Percentiles rank a stretch among this genome's conserved stretches.
phyloP scores from a whole-genome alignment of 2,113 vertebrate species.

The Clinocottus analis region DNA sequence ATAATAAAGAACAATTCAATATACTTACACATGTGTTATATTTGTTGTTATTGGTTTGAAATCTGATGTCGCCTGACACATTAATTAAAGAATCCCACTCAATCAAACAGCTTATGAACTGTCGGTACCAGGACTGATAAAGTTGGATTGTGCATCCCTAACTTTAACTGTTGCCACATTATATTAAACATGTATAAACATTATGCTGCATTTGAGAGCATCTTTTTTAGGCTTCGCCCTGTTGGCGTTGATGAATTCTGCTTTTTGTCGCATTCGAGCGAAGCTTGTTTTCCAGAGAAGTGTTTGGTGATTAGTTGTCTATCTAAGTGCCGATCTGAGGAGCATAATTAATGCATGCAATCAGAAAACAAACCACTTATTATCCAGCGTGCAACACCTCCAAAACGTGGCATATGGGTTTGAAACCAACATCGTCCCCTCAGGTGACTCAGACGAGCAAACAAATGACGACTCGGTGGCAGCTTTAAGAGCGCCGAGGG shows the following conservation, averaged over 20 bases:
- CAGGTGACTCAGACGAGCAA: slow-evolving; percentile 31
- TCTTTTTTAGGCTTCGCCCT: neutral
- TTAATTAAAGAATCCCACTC: neutral
- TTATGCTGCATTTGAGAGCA: neutral
- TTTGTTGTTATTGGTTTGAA: too few relatives aligned
- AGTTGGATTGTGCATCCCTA: neutral
- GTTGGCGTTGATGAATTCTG: neutral
- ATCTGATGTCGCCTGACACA: too few relatives aligned
- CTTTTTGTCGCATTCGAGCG: neutral
- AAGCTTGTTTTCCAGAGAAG: neutral
- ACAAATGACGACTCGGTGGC: slow-evolving; percentile 25
- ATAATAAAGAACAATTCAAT: neutral
- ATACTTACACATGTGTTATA: too few relatives aligned
- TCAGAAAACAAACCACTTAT: slow-evolving; percentile 37
- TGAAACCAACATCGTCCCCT: neutral
- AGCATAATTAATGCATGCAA: slow-evolving; percentile 23
- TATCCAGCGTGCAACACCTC: slow-evolving; percentile 9
- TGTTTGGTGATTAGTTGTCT: slow-evolving; percentile 19
- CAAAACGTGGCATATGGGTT: neutral
- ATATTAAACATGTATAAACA: neutral
- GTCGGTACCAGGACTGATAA: neutral
- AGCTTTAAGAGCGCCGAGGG: slow-evolving; percentile 12
- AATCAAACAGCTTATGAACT: too few relatives aligned
- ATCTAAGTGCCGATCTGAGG: slow-evolving; percentile 2
- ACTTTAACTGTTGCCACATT: neutral